A percentile compares a stretch with the other conserved stretches of the same genome.
Evolutionary conservation across 2,888 invertebrate species (phyloP).

Genomic region (Eupithecia vulgata): DNA sequence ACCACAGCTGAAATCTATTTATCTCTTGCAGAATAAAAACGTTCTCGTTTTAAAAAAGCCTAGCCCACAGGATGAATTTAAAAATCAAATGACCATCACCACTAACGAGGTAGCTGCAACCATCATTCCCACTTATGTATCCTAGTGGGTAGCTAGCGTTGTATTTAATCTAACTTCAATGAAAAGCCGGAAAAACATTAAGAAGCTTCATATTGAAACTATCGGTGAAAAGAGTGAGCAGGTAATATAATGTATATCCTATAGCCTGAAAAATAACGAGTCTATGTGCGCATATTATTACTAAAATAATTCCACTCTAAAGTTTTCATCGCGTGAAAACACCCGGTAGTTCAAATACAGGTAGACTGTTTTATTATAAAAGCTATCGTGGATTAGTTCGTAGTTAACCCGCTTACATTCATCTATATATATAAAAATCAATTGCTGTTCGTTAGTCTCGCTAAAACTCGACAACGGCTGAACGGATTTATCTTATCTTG

Average conservation of each 20-base stretch:
- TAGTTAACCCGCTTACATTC: too few relatives aligned
- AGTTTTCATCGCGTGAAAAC: not conserved
- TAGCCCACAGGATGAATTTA: slow-evolving; percentile 52
- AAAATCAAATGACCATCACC: slow-evolving; percentile 57
- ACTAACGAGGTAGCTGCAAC: slow-evolving; percentile 51
- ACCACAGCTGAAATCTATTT: not conserved
- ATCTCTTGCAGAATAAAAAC: not conserved
- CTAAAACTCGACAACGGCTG: too few relatives aligned
- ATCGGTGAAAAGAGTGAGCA: not conserved
- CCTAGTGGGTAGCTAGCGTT: not conserved
- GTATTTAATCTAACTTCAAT: not conserved
- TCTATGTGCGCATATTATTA: not conserved
- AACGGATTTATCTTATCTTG: too few relatives aligned
- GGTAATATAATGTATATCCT: not conserved
- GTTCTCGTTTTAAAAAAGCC: not conserved
- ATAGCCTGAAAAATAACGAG: too few relatives aligned
- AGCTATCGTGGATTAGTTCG: too few relatives aligned
- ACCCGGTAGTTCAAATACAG: too few relatives aligned
- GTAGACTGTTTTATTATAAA: too few relatives aligned
- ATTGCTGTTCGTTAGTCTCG: too few relatives aligned
- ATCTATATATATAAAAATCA: too few relatives aligned
- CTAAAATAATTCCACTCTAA: not conserved
- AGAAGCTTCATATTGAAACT: not conserved
- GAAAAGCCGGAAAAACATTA: not conserved
- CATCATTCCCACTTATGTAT: slow-evolving; percentile 20